Base-by-base conservation (phyloP, 2,888 invertebrate species). In the Acleris literana region DNA sequence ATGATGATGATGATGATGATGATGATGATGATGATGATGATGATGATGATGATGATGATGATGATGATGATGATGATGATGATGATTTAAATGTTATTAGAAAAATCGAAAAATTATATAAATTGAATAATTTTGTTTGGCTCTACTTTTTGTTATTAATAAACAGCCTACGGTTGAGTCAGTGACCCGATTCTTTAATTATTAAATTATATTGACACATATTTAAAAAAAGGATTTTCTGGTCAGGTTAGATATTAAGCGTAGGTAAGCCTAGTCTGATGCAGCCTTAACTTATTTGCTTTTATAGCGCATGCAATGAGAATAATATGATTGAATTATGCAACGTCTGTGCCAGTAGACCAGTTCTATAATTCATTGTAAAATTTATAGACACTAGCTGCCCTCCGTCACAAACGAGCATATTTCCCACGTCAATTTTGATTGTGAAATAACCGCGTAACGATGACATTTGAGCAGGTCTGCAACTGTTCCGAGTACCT, bases 371-470 rank as follows among this genome's bases (percentile, higher is more conserved):
- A 86, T 86, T 89, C 85, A 90, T 88, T 87, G 84, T 81, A 85
- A 80, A 88, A 90, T 91, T 88, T 90, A 90, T 90, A 79, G 87
- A 74, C 80, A 76, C 85, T 82, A 81, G 77, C 77, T 81, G 81
- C 77, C 76, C 78, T 80, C 81, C 81, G 81, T 81, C 80, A 85
- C 90, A 92, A 92, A 92, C 87, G 86, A 90, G 88, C 85, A 85
- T 88, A 90, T 89, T 92, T 92, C 92, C 90, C 91, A 92, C 84
- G 90, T 91, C 88, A 87, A 83, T 85, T 88, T 90, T 90, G 90
- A 91, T 90, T 88, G 88, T 86, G 84, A 88, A 90, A 88, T 92
- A 87, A 88, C 88, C 85, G 85, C 87, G 83, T 56, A 87, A 84
- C 85, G 87, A 90, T 88, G 90, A 87, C 86, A 88, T 88, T 87